These are phyloP conservation scores for Acanthosepion esculentum DNA, from an alignment of 2,888 invertebrate genomes.

Conservation along the genomic window DNA sequence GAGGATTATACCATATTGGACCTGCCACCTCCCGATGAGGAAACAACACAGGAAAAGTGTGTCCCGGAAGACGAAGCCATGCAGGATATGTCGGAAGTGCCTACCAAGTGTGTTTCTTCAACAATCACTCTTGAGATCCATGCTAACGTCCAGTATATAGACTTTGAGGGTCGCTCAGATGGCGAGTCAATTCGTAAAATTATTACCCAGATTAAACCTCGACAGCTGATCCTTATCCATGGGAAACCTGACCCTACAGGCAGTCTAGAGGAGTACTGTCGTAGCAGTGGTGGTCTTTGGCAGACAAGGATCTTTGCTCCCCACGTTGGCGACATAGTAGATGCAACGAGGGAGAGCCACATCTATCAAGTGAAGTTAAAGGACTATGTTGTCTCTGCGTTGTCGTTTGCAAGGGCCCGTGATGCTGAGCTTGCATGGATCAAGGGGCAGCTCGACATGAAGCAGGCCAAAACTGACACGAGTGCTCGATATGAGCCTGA, in stretches of 20 bases:
- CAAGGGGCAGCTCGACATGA: slow-evolving; percentile 79
- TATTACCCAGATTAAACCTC: slow-evolving; percentile 82
- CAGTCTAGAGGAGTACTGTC: slow-evolving; percentile 81
- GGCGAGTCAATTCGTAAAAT: slow-evolving; percentile 83
- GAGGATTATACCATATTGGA: slow-evolving; percentile 93
- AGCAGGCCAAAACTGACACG: slow-evolving; percentile 59
- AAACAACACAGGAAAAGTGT: slow-evolving; percentile 57
- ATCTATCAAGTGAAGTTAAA: slow-evolving; percentile 97
- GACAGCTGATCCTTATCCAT: slow-evolving; percentile 86
- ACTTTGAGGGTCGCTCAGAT: slow-evolving; percentile 91
- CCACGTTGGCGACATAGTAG: slow-evolving; percentile 83
- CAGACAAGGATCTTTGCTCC: slow-evolving; percentile 86
- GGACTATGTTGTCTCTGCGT: slow-evolving; percentile 89
- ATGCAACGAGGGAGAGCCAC: slow-evolving; percentile 97
- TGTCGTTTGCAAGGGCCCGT: slow-evolving; percentile 88
- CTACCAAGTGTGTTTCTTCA: slow-evolving; percentile 89
- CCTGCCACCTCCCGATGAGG: slow-evolving; percentile 62
- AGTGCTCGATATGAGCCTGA: slow-evolving; percentile 57
- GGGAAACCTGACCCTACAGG: slow-evolving; percentile 83
- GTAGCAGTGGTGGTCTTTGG: slow-evolving; percentile 79
- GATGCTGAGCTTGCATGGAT: slow-evolving; percentile 98
- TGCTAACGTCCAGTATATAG: slow-evolving; percentile 93
- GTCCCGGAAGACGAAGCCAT: slow-evolving; percentile 55
- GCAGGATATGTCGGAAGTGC: slow-evolving; percentile 80
- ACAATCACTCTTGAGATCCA: slow-evolving; percentile 85